A percentile compares a stretch with the other conserved stretches of the same genome.
These are phyloP conservation scores for Mus spicilegus DNA, from an alignment of 2,113 vertebrate genomes.

Conservation along the genomic window DNA sequence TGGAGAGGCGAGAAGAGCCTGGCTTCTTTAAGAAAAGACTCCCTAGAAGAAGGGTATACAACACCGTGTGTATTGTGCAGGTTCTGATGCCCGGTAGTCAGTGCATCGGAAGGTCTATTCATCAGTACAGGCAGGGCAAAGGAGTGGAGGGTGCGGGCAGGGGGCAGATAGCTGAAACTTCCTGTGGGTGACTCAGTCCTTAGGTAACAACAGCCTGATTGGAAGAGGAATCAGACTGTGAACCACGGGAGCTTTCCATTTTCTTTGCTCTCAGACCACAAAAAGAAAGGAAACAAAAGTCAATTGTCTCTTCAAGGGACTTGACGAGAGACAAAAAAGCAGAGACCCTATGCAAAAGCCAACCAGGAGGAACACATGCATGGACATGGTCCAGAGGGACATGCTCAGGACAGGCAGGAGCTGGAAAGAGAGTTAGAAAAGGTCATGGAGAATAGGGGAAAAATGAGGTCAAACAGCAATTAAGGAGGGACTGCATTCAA, in stretches of 20 bases:
- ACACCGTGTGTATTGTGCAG: neutral
- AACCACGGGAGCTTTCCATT: constrained; percentile 46
- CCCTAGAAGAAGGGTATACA: constrained; percentile 52
- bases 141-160: neutral
- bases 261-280: constrained; percentile 55
- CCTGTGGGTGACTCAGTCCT: neutral
- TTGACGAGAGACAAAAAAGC: neutral
- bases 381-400: neutral
- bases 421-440: neutral
- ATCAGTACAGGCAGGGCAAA: constrained; percentile 42
- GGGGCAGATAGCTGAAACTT: neutral
- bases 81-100: neutral
- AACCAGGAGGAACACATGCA: neutral
- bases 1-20: constrained; percentile 73
- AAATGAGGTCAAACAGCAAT: constrained; percentile 63
- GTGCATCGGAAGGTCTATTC: neutral
- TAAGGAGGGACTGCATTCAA: neutral
- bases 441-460: constrained; percentile 28
- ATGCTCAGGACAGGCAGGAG: neutral
- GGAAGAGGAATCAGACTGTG: constrained; percentile 46
- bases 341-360: constrained; percentile 42
- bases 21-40: constrained; percentile 73
- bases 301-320: constrained; percentile 45
- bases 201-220: constrained; percentile 51
- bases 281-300: constrained; percentile 65